These are phyloP conservation scores for Gastrophysa polygoni DNA, from an alignment of 2,888 invertebrate genomes.

Conservation along the genomic window DNA sequence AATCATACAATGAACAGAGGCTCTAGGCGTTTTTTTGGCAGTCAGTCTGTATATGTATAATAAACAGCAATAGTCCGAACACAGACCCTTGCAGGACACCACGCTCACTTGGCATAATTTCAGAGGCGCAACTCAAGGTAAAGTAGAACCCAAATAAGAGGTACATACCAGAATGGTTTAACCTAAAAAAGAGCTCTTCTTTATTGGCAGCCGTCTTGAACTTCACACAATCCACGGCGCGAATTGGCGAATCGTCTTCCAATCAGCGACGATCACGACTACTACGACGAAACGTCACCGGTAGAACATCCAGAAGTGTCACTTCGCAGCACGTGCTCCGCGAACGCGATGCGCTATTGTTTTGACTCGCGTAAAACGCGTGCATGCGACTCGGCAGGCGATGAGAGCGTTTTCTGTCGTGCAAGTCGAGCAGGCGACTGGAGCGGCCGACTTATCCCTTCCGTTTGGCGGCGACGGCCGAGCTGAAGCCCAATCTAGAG, in stretches of 20 bases:
- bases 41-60: too few species aligned
- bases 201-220: conserved; percentile 40
- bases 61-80: too few species aligned
- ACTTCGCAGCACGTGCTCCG: conserved; percentile 23
- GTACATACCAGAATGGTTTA: conserved; percentile 44
- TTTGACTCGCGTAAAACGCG: conserved; percentile 23
- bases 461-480: conserved; percentile 53
- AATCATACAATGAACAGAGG: too few species aligned
- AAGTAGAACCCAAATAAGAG: too few species aligned
- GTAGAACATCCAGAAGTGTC: conserved; percentile 11
- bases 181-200: conserved; percentile 40
- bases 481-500: conserved; percentile 51
- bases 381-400: conserved; percentile 32
- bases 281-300: conserved; percentile 4
- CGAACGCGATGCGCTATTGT: conserved; percentile 13
- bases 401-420: conserved; percentile 35
- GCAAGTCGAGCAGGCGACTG: conserved; percentile 47
- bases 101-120: too few species aligned
- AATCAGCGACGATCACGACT: conserved; percentile 31
- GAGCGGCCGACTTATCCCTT: conserved; percentile 51
- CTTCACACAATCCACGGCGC: conserved; percentile 32
- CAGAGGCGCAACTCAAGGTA: too few species aligned
- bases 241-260: conserved; percentile 35
- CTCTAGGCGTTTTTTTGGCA: too few species aligned
- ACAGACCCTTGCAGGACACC: too few species aligned